Conservation (phyloP, 1,140 invertebrate species). For the Monomorium pharaonis region DNA sequence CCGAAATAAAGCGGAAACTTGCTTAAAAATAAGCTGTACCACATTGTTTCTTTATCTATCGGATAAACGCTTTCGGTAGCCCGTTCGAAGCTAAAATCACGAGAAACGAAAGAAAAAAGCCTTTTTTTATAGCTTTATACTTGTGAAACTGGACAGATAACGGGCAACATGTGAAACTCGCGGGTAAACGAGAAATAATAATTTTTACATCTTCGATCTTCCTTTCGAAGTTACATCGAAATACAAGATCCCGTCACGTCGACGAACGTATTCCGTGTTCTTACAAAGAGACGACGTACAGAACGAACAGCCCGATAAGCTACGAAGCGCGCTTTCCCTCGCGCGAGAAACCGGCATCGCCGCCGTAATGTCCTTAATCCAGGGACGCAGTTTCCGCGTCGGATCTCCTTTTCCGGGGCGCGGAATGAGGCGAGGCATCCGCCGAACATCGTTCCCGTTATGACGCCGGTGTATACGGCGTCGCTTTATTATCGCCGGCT, state of each 20-base stretch:
- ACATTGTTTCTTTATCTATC: neutral
- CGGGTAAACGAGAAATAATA: neutral
- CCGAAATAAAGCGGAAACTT: neutral
- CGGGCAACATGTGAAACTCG: neutral
- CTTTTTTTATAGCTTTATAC: neutral
- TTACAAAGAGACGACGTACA: constrained; percentile 43
- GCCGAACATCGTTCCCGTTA: constrained; percentile 67
- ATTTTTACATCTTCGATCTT: neutral
- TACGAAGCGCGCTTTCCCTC: constrained; percentile 43
- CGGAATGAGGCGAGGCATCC: constrained; percentile 45
- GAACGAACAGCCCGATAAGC: constrained; percentile 66
- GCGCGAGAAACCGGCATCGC: constrained; percentile 10
- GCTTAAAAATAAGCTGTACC: neutral
- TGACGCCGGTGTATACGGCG: constrained; percentile 56
- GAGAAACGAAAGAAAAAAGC: neutral
- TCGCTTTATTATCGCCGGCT: constrained; percentile 70
- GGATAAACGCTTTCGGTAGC: neutral
- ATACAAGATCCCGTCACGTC: neutral
- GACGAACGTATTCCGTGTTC: neutral
- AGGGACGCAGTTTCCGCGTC: constrained; percentile 42
- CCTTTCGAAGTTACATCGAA: neutral
- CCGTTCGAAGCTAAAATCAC: neutral
- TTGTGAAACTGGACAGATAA: neutral
- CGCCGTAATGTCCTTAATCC: constrained; percentile 68
- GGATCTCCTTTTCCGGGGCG: constrained; percentile 60